Evolutionary conservation across 2,113 vertebrate species (phyloP), one percentile per base, ranked within the genome.

Genomic region (Azemiops feae): DNA sequence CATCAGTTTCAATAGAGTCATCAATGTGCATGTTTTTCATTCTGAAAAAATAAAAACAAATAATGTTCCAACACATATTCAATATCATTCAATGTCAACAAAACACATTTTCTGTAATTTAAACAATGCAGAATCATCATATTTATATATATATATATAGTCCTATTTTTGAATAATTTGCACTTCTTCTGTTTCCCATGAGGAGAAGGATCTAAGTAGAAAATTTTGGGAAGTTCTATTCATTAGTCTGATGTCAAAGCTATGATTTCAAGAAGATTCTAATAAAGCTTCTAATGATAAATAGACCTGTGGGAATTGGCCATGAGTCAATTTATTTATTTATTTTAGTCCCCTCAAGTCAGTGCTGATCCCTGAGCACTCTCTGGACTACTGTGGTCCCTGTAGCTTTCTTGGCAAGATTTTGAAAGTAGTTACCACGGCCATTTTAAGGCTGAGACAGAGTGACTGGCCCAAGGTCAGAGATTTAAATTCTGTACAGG

Each of bases 1-100:
- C 55, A 57, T 2, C 57, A 34, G 52, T 64, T 52, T 6, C 39
- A 92, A 39, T 53, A 52, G 23, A 30, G 45, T 1, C 2, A 6
- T 47, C 43, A 87, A 25, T 60, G 25, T 92, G 54, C 25, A 52
- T 92, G 18, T 34, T 47, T 23, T 50, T 30, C 20, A 39, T 14
- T 53, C 54, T 91, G 25, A 91, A 91, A 85, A 85, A 91, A 50
- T 57, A 86, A 85, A 86, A 91, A 91, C 74, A 85, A 45, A 91
- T 91, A 55, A 86, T 86, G 3, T 39, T 85, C 39, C 39, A 57
- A 58, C 85, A 60, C 14, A 86, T 7, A 50, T 50, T 50, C 53
- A 91, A 54, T 16, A 45, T 20, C 18, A 57, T 57, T 85, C 52
- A 57, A 55, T 86, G 16, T 57, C 74, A 86, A 85, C 39, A 91